phyloP scores from a whole-genome alignment of 2,113 vertebrate species.

The Gallinago undulata region DNA sequence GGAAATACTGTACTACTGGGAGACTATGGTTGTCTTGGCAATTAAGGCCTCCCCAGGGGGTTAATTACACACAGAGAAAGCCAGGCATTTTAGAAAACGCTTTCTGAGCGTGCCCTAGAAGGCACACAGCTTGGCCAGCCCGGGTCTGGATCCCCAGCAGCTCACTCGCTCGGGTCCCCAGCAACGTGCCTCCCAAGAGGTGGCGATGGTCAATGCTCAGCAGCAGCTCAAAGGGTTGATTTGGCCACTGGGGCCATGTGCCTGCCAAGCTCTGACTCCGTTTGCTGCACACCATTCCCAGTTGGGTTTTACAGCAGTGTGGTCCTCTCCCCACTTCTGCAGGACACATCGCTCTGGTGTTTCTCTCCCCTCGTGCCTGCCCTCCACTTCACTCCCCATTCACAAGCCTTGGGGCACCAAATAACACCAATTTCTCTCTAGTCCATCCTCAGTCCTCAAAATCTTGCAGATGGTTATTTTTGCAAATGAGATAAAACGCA shows the following conservation, averaged over 20 bases:
- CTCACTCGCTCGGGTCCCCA: background rate
- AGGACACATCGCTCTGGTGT: background rate
- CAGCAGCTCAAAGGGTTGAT: background rate
- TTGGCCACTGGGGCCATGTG: background rate
- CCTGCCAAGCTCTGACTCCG: background rate
- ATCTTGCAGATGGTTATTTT: background rate
- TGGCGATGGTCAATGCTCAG: accelerated
- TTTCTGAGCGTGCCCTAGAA: constrained; percentile 5
- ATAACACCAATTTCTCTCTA: background rate
- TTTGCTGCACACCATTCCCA: background rate
- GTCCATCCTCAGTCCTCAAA: background rate
- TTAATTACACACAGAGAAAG: constrained; percentile 54
- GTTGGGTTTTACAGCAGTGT: background rate
- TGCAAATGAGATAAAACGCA: background rate
- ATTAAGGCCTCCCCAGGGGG: constrained; percentile 57
- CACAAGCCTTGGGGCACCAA: background rate
- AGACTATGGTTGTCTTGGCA: constrained; percentile 9
- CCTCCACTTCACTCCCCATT: background rate
- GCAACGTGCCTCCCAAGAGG: background rate
- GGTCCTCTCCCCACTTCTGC: background rate
- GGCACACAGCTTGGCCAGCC: background rate
- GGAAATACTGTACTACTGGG: constrained; percentile 28
- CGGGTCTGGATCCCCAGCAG: background rate
- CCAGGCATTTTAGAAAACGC: background rate
- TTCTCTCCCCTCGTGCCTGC: accelerated